Evolutionary conservation across 1,140 invertebrate genomes (phyloP), one percentile per base, ranked within the genome.

Genomic region (Drosophila virilis): DNA sequence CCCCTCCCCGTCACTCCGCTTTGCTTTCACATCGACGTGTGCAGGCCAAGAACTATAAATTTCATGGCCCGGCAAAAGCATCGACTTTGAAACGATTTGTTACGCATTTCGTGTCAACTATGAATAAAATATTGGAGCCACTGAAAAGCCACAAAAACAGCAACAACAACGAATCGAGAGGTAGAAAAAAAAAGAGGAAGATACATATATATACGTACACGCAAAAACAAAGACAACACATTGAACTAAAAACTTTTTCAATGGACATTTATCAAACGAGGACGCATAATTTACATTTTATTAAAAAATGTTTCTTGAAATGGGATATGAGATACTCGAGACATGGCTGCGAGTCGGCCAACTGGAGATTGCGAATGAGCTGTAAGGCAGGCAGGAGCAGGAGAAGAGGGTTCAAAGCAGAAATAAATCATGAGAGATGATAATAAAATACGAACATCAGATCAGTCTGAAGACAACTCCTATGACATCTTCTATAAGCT

Each of bases 21-120:
- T n/a, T n/a, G n/a, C n/a, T n/a, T n/a, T n/a, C n/a, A n/a, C n/a
- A n/a, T 8, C 8, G 42, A 70, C 74, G 70, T 81, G 82, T 78
- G 62, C 51, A 60, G 62, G 84, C 64, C 58, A 78, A 79, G 62
- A 80, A 88, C 84, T 88, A 88, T 88, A 89, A 88, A 86, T 86
- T 88, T 74, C 67, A 78, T 79, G 68, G 64, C 64, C 62, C 46
- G 78, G 57, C 64, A 74, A 38, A 52, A 61, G 74, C 70, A 75
- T 74, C 75, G 71, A 70, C 78, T 79, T 69, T 69, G 62, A 78
- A 88, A 77, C 84, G 84, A 88, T 88, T 88, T 89, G 84, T 88
- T 88, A 89, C 84, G 84, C 84, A 89, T 88, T 86, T 88, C 80
- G 80, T 84, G 84, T 88, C 84, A 88, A 88, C 84, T 84, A 88